Base-by-base conservation (phyloP, 2,888 invertebrate species). In the Abrostola triplasia region DNA sequence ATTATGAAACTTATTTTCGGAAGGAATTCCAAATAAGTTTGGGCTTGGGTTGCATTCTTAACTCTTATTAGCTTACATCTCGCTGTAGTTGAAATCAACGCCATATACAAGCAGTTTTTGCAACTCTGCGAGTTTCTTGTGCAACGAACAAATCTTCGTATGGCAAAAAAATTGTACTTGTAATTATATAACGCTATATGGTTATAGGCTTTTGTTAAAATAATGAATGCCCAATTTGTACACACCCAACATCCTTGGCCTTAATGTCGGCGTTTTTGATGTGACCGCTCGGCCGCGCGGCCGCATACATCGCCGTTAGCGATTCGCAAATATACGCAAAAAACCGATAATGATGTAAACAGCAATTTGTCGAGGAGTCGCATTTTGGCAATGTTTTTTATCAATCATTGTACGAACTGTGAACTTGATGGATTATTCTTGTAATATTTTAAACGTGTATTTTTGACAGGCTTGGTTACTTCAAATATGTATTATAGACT, bases 211-310 rank as follows among this genome's bases (percentile, higher is more conserved):
- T 91, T 91, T 92, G 88, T 89, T 88, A 88, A 88, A 85, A 88
- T 89, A 89, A 90, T 88, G 90, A 91, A 89, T 86, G 86, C 84
- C 87, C 87, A 90, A 91, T 90, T 89, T 88, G 88, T 88, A 84
- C 77, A 81, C 81, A 87, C 81, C 77, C 80, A 87, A 80, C 70
- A 89, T 89, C 92, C 90, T 91, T 91, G 91, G 86, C 91, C 88
- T 90, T 90, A 92, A 90, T 91, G 89, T 80, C 89, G 88, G 90
- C 76, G 75, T 82, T 88, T 92, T 91, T 90, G 90, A 90, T 86
- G 89, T 85, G 85, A 83, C 82, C 83, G 83, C 80, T 78, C 73
- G 70, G 73, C 24, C 24, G 24, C 24, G 24, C 24, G 24, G 69
- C 78, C 78, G 79, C 73, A 76, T 81, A 73, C 80, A 77, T 73